Evolutionary conservation across 2,888 invertebrate species (phyloP).

Genomic region (Rhyacophila evoluta): DNA sequence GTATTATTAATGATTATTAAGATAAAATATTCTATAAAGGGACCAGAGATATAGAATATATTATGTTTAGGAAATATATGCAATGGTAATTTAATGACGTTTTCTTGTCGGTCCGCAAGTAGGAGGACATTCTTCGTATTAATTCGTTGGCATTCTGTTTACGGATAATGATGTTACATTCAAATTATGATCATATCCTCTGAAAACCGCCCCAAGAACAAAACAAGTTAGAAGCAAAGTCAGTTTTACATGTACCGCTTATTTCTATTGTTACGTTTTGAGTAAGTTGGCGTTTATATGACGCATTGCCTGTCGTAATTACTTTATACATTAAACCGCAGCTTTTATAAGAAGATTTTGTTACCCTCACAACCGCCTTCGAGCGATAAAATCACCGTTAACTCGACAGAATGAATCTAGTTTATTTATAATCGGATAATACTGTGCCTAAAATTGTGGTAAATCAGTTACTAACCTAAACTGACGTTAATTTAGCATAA

Average conservation of each 20-base stretch:
- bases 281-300: not conserved
- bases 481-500: no score
- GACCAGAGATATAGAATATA: no score
- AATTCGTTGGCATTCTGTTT: not conserved
- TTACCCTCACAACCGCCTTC: no score
- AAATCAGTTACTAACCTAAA: no score
- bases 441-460: no score
- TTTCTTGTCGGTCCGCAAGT: not conserved
- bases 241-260: constrained; percentile 11
- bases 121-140: not conserved
- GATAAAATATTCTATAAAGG: no score
- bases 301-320: not conserved
- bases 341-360: not conserved
- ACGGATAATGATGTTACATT: constrained; percentile 3
- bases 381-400: no score
- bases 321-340: constrained; percentile 15
- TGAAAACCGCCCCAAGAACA: not conserved
- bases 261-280: not conserved
- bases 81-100: not conserved
- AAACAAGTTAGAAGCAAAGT: not conserved
- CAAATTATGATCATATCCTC: constrained; percentile 2
- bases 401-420: no score
- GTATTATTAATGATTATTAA: no score
- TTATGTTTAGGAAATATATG: not conserved
- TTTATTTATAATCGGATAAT: no score